phyloP scores from a whole-genome alignment of 2,888 invertebrate genomes.

The Phaedon cochleariae region DNA sequence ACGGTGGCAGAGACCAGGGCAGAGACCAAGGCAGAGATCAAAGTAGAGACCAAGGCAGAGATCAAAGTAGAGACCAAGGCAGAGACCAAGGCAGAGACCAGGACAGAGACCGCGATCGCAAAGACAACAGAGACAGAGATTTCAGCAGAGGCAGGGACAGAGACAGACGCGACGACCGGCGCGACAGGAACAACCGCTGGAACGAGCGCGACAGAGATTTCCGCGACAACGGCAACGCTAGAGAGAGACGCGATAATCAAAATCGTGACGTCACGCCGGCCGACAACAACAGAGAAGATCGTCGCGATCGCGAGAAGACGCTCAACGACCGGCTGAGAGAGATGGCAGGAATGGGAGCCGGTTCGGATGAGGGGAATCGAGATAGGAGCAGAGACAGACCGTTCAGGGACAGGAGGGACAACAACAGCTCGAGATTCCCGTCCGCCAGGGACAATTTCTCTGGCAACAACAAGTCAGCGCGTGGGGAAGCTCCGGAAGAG shows the following conservation, averaged over 20 bases:
- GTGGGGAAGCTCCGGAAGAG: too few species aligned
- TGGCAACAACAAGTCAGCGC: too few species aligned
- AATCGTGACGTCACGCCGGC: too few species aligned
- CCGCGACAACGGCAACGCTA: constrained; percentile 31
- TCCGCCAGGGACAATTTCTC: too few species aligned
- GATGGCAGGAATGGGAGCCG: constrained; percentile 53
- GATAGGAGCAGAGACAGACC: constrained; percentile 26
- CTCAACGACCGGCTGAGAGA: constrained; percentile 54
- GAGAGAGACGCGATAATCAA: constrained; percentile 11
- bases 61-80: too few species aligned
- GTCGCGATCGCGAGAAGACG: constrained; percentile 51
- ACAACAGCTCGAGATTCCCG: constrained; percentile 4
- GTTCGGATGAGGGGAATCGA: constrained; percentile 29
- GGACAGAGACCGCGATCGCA: constrained; percentile 44
- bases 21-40: constrained; percentile 46
- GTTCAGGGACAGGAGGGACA: constrained; percentile 18
- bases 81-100: constrained; percentile 41
- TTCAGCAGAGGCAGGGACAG: too few species aligned
- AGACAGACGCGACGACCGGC: constrained; percentile 49
- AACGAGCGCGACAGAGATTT: constrained; percentile 55
- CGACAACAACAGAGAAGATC: constrained; percentile 43
- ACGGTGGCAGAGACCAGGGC: constrained; percentile 35
- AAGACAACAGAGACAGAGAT: constrained; percentile 13
- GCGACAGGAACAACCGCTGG: constrained; percentile 43
- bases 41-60: constrained; percentile 8